A percentile compares a stretch with the other conserved stretches of the same genome.
Evolutionary conservation across 1,140 invertebrate species (phyloP).

Genomic region (Cydia splendana): DNA sequence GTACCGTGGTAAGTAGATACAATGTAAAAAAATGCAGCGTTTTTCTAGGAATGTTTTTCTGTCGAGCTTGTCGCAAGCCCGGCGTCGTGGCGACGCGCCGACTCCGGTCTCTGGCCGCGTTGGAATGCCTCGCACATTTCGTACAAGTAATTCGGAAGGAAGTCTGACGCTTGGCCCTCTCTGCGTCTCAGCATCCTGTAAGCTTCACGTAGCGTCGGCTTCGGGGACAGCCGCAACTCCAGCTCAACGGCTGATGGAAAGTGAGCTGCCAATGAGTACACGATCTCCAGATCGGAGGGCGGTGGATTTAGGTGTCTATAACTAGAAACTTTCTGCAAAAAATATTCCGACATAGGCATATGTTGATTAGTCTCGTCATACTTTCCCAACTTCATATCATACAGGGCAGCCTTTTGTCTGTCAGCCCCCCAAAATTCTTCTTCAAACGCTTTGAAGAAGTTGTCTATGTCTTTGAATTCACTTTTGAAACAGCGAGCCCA

Average conservation of each 20-base stretch:
- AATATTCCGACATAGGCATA: constrained; percentile 74
- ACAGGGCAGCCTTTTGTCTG: constrained; percentile 68
- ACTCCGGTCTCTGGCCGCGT: constrained; percentile 61
- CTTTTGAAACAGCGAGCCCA: constrained; percentile 71
- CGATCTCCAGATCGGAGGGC: constrained; percentile 72
- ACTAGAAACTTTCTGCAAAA: constrained; percentile 71
- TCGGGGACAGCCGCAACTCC: constrained; percentile 69
- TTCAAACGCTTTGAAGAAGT: constrained; percentile 68
- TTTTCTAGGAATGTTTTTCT: constrained; percentile 38
- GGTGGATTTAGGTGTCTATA: constrained; percentile 70
- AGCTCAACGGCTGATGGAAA: constrained; percentile 71
- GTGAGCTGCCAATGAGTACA: constrained; percentile 74
- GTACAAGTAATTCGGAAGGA: constrained; percentile 74
- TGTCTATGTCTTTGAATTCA: constrained; percentile 63
- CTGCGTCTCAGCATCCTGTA: constrained; percentile 68
- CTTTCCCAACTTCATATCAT: constrained; percentile 74
- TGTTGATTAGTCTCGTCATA: constrained; percentile 61
- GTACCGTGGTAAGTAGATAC: background rate
- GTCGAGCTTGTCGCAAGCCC: constrained; percentile 35
- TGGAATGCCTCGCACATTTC: constrained; percentile 76
- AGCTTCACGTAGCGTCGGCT: constrained; percentile 70
- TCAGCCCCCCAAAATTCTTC: constrained; percentile 73
- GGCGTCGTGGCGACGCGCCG: constrained; percentile 51
- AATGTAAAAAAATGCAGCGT: constrained; percentile 31
- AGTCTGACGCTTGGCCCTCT: constrained; percentile 68